Conservation (phyloP, 2,797 vertebrate species). For the Chelmon rostratus region DNA sequence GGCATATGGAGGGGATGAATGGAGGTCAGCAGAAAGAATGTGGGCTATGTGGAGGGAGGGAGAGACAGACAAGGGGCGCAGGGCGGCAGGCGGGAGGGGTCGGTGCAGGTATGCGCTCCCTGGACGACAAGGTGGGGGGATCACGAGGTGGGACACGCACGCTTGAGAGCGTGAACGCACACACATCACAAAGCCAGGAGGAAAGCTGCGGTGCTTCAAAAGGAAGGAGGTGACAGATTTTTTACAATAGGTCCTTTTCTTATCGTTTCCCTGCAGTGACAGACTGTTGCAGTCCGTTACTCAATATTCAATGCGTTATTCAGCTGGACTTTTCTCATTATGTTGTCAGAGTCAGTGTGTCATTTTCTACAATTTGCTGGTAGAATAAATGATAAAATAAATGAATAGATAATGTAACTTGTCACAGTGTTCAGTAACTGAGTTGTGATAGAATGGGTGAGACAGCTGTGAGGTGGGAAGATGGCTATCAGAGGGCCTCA, state of each 20-base stretch:
- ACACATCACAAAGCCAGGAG: not conserved
- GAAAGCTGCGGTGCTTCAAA: slow-evolving; percentile 7
- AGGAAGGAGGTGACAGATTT: slow-evolving; percentile 16
- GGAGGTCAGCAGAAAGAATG: slow-evolving; percentile 84
- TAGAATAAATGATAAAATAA: too few relatives aligned
- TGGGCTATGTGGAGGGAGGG: slow-evolving; percentile 73
- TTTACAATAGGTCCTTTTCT: slow-evolving; percentile 23
- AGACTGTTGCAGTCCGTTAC: not conserved
- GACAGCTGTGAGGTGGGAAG: slow-evolving; percentile 56
- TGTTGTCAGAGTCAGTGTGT: not conserved
- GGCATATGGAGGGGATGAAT: slow-evolving; percentile 71
- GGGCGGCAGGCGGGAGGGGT: slow-evolving; percentile 48
- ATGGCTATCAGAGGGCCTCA: slow-evolving; percentile 28
- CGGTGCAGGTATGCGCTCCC: slow-evolving; percentile 71
- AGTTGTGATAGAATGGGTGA: slow-evolving; percentile 40
- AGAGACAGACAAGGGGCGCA: slow-evolving; percentile 47
- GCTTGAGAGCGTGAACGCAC: not conserved
- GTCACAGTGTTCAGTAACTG: slow-evolving; percentile 24
- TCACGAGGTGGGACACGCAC: slow-evolving; percentile 32
- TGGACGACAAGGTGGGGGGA: slow-evolving; percentile 45
- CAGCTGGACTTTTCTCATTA: slow-evolving; percentile 17
- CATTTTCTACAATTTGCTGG: not conserved
- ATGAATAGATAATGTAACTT: too few relatives aligned
- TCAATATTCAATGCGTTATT: slow-evolving; percentile 8
- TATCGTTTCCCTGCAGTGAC: slow-evolving; percentile 1